Base-by-base conservation (phyloP, 2,797 vertebrate species). In the Carapus acus region DNA sequence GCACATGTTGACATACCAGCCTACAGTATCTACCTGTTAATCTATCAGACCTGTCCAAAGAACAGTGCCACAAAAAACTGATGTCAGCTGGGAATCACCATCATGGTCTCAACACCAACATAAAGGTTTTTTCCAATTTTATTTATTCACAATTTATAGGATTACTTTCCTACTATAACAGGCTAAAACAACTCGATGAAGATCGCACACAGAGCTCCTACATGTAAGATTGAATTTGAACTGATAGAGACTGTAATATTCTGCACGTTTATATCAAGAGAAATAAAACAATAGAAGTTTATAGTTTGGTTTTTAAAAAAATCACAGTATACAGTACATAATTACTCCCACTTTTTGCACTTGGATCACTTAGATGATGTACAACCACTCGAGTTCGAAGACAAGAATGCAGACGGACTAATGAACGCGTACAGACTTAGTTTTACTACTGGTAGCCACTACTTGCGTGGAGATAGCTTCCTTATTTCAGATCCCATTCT, bases 401-500 rank as follows among this genome's bases (percentile, higher is more conserved):
- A 60, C 54, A 74, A 76, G 65, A 64, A 73, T 48, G 52, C 65
- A 76, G 65, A 77, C 27, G 62, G 33, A 43, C 27, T 2, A 44
- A 77, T 14, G 49, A 49, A 42, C 20, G 8, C 67, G 69, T 85
- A 88, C 84, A 87, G 76, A 90, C 85, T 84, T 86, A 85, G 83
- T 58, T 67, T 69, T 89, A 88, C 90, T 90, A 90, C 88, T 89
- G 91, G 90, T 88, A 92, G 91, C 88, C 89, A 86, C 90, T 92
- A 91, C 85, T 88, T 36, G 82, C 87, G 80, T 91, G 90, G 95
- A 98, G 94, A 94, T 97, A 97, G 95, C 93, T 94, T 94, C 92
- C 90, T 90, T 91, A 88, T 87, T 91, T 86, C 82, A 83, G 90
- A 92, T 93, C 91, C 91, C 90, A 91, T 90, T 89, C 67, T 83